A percentile compares a stretch with the other conserved stretches of the same genome.
Conservation (phyloP, 2,113 vertebrate genomes). For the Ceyx margarethae region DNA sequence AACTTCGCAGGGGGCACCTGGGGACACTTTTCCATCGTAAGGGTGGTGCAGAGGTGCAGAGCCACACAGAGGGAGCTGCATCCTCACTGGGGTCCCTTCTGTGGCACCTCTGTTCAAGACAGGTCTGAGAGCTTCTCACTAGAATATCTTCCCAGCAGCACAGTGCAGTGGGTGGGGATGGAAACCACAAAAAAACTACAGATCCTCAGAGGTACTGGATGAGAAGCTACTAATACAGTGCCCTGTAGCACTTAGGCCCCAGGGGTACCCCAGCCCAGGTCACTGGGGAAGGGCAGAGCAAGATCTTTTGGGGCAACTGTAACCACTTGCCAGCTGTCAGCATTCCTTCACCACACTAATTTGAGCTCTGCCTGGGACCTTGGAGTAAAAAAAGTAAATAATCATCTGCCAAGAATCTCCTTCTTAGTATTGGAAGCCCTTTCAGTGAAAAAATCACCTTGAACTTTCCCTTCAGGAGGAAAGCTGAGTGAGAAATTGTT, state of each 20-base stretch:
- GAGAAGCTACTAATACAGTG: neutral
- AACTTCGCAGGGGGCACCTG: rapidly evolving
- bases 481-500: slow-evolving; percentile 5
- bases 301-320: neutral
- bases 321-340: neutral
- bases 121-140: neutral
- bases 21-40: neutral
- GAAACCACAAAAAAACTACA: neutral
- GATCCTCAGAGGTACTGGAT: neutral
- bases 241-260: neutral
- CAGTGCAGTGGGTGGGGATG: neutral
- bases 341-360: neutral
- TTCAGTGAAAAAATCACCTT: neutral
- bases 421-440: neutral
- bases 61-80: neutral
- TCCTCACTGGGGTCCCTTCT: rapidly evolving
- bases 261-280: too few relatives aligned
- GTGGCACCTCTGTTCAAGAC: neutral
- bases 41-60: rapidly evolving
- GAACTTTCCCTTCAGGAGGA: neutral
- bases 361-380: neutral
- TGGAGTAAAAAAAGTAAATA: neutral
- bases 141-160: neutral
- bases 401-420: neutral
- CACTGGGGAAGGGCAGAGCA: neutral